Percentiles rank a stretch among this genome's conserved stretches.
Evolutionary conservation across 35 echinoderm and acorn worm genomes (phyloP).

Genomic region (Lytechinus pictus): DNA sequence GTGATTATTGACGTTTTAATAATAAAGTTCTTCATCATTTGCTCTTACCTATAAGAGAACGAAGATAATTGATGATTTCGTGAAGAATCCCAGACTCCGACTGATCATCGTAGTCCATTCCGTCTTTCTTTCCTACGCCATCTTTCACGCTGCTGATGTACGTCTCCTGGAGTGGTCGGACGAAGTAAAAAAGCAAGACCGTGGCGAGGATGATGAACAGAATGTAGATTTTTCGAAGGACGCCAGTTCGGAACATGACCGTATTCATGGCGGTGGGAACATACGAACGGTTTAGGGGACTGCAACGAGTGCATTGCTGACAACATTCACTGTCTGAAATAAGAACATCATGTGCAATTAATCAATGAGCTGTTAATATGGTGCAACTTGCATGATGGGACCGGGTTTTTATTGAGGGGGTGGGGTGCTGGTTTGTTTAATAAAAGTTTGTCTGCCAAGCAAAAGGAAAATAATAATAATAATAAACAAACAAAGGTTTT

Average conservation of each 20-base stretch:
- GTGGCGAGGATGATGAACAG: not conserved
- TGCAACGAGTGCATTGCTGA: not conserved
- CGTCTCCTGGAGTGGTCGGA: not conserved
- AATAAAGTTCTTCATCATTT: too few species aligned
- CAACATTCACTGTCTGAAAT: conserved; percentile 5
- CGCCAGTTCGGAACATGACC: not conserved
- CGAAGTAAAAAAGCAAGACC: conserved; percentile 12
- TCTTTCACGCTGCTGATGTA: not conserved
- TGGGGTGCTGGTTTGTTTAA: too few species aligned
- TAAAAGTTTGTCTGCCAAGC: too few species aligned
- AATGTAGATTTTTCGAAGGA: not conserved
- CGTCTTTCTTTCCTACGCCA: not conserved
- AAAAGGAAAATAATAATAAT: too few species aligned
- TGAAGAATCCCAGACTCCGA: not conserved
- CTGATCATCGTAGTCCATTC: not conserved
- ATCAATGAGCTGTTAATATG: not conserved
- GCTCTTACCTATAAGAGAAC: conserved; percentile 20
- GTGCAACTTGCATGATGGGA: too few species aligned
- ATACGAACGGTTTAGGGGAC: not conserved
- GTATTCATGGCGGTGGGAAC: not conserved
- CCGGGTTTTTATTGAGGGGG: too few species aligned
- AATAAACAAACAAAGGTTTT: too few species aligned
- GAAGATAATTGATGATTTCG: not conserved
- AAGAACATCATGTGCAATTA: not conserved
- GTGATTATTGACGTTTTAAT: too few species aligned